Base-by-base conservation (phyloP, 2,113 vertebrate species). In the Pituophis catenifer region DNA sequence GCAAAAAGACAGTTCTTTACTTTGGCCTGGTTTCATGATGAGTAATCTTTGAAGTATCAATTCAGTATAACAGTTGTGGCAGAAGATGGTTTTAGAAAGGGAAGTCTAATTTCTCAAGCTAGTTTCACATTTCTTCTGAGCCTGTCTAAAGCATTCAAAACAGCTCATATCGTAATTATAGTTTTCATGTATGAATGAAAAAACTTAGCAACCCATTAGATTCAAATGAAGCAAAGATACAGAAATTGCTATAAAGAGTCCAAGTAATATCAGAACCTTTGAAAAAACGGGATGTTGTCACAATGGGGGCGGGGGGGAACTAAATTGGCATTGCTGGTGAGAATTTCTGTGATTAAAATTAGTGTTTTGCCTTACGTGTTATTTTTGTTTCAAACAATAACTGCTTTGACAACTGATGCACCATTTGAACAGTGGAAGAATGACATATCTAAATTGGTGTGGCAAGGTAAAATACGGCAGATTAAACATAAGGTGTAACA, bases 161-260 rank as follows among this genome's bases (percentile, higher is more conserved):
- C 58, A 93, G 94, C 94, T 95, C 85, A n/a, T 95, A 93, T 94
- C 93, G 89, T 94, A 70, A 94, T 70, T 93, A 91, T 90, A 93
- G 91, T 94, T 85, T 94, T 90, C 93, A 89, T 48, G 86, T 94
- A 94, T 53, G 55, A 17, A 93, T 90, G 96, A 21, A 95, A 44
- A 95, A 48, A 94, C 95, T 93, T 90, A 33, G 48, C 96, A 33
- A 94, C 33, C 58, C 96, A 50, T 95, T 96, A 96, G 7, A 24
- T 70, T 70, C 26, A 96, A 95, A 95, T 95, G 95, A 95, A 95
- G 89, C 75, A 95, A 88, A 86, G 50, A 44, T 94, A 55, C 88
- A 92, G 19, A 96, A 96, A 96, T 94, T 95, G 86, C 81, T 91
- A 21, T 90, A 93, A 44, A 26, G 62, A 94, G 95, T 26, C 6